A percentile compares a stretch with the other conserved stretches of the same genome.
These are phyloP conservation scores for Sclerodermus sp. DNA, from an alignment of 2,888 invertebrate species.

Conservation along the genomic window DNA sequence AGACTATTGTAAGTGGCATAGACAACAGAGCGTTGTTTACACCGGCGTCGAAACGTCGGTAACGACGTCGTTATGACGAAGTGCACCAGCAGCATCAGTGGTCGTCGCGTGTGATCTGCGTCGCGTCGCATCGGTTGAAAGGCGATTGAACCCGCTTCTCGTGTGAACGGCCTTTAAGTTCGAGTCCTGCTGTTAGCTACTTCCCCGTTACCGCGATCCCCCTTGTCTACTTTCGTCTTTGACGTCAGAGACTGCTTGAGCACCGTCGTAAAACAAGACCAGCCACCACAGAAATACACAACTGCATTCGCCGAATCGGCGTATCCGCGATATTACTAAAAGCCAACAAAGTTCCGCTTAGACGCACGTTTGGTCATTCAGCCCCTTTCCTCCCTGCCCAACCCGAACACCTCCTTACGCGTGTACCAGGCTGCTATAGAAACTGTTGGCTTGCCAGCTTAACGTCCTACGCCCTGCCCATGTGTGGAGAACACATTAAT, in stretches of 20 bases:
- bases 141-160: conserved; percentile 29
- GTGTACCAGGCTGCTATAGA: too few relatives aligned
- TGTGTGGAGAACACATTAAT: too few relatives aligned
- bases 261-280: conserved; percentile 39
- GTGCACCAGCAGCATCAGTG: too few relatives aligned
- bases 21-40: neutral
- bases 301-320: neutral
- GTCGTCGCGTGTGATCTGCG: too few relatives aligned
- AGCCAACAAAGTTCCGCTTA: too few relatives aligned
- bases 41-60: neutral
- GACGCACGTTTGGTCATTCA: too few relatives aligned
- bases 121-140: conserved; percentile 3
- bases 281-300: conserved; percentile 32
- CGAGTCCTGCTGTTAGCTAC: conserved; percentile 20
- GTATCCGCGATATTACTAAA: neutral
- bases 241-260: conserved; percentile 41
- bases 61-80: neutral
- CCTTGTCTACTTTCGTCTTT: conserved; percentile 21
- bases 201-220: conserved; percentile 12
- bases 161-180: conserved; percentile 31
- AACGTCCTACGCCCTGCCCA: too few relatives aligned
- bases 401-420: too few relatives aligned
- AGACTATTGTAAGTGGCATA: too few relatives aligned
- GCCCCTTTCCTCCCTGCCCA: too few relatives aligned
- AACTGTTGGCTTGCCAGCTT: too few relatives aligned